Base-by-base conservation (phyloP, 2,113 vertebrate species). In the Nycticorax nycticorax region DNA sequence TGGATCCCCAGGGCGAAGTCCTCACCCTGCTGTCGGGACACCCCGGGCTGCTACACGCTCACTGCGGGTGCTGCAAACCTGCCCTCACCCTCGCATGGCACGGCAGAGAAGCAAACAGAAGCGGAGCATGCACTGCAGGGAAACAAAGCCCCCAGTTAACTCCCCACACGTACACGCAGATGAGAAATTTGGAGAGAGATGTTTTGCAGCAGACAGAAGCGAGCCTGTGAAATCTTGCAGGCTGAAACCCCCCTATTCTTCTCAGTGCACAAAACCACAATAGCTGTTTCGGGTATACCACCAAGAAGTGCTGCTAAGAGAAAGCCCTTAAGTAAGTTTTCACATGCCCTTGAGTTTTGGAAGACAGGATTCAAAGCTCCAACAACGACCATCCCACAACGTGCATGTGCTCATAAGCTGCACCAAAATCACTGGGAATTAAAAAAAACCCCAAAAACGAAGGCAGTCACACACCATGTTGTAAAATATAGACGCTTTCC, bases 31-130 rank as follows among this genome's bases (percentile, higher is more conserved):
- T 80, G 7, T 2, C 43, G 69, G 59, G 20, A 37, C 48, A 66
- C 20, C 30, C 47, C 0, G 0, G 9, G n/a, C 43, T 56, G 32
- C 43, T 48, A 0, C 0, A 6, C 0, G 3, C 22, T 80, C 39
- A 6, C 0, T 28, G 19, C 1, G 1, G 5, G 33, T 9, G 17
- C 16, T 55, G 47, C 50, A 28, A 57, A 33, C 33, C 41, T 22
- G 48, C 43, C 55, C 16, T 39, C 12, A 3, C 32, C 52, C 64
- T 60, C 4, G 11, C 21, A 7, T 12, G 30, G 48, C 41, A 14
- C 6, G 41, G 41, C 41, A 43, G 41, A 43, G 41, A 43, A 15
- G 41, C 41, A 43, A 43, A 43, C 14, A 43, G 41, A 15, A 43
- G 7, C 12, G 30, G 48, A 48, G 62, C 14, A 20, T 2, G 28